Conservation (phyloP, 2,888 invertebrate genomes). For the Acrocyrtus sp. region DNA sequence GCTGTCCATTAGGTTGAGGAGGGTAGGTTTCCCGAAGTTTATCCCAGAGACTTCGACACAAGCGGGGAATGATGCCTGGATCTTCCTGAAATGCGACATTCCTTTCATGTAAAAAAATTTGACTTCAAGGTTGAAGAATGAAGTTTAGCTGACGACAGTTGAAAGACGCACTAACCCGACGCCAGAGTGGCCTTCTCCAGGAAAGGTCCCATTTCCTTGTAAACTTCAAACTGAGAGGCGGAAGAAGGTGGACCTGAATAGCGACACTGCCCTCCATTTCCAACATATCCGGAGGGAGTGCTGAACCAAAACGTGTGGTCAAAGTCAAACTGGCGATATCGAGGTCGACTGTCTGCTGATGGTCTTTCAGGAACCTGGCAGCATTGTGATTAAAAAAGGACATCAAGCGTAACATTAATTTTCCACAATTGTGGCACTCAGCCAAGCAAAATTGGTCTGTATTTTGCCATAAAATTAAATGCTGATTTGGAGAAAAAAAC, state of each 20-base stretch:
- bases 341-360: slow-evolving; percentile 60
- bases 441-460: background rate
- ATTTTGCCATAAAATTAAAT: background rate
- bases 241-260: too few species aligned
- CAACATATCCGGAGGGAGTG: background rate
- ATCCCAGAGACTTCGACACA: slow-evolving; percentile 67
- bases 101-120: too few species aligned
- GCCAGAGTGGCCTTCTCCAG: slow-evolving; percentile 73
- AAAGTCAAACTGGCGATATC: slow-evolving; percentile 61
- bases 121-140: too few species aligned
- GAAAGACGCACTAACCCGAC: too few species aligned
- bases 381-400: background rate
- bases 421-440: background rate
- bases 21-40: slow-evolving; percentile 51
- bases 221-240: slow-evolving; percentile 69
- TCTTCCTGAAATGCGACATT: slow-evolving; percentile 66
- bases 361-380: slow-evolving; percentile 61
- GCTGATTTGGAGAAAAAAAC: too few species aligned
- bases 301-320: slow-evolving; percentile 61
- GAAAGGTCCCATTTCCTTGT: slow-evolving; percentile 74
- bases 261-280: slow-evolving; percentile 10
- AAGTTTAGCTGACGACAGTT: too few species aligned
- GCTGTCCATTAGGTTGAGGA: slow-evolving; percentile 25
- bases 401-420: background rate
- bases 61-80: slow-evolving; percentile 67